Evolutionary conservation across 2,797 vertebrate genomes (phyloP).

Genomic region (Ctenochaetus hawaiiensis): DNA sequence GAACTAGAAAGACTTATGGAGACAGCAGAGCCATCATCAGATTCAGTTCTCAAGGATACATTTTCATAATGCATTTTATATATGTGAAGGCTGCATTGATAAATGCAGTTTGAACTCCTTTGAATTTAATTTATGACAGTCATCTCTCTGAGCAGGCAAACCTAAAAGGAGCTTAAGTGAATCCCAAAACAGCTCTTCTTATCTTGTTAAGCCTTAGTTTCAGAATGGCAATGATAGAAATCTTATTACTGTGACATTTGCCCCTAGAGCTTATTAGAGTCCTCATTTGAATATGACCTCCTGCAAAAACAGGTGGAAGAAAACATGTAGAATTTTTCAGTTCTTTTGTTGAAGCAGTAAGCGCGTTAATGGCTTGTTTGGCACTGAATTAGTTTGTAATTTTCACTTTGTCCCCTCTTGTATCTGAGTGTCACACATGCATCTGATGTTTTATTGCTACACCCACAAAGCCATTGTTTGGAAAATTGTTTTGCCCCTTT

Average conservation of each 20-base stretch:
- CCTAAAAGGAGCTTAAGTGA: conserved; percentile 42
- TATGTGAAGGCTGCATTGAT: conserved; percentile 49
- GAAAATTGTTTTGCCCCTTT: conserved; percentile 18
- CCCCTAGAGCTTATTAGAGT: conserved; percentile 35
- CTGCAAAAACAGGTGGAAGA: conserved; percentile 16
- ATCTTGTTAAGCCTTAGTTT: conserved; percentile 31
- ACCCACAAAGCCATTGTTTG: conserved; percentile 39
- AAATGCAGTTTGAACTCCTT: conserved; percentile 52
- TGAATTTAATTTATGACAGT: conserved; percentile 49
- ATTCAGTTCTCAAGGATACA: conserved; percentile 45
- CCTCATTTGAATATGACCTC: conserved; percentile 6
- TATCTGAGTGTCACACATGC: conserved; percentile 27
- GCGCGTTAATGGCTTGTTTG: conserved; percentile 35
- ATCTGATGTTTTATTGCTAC: conserved; percentile 30
- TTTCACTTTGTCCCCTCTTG: conserved; percentile 16
- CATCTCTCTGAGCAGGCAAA: conserved; percentile 27
- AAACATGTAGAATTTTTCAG: conserved; percentile 9
- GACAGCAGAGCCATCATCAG: conserved; percentile 47
- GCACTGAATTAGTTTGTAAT: conserved; percentile 44
- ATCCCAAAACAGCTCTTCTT: conserved; percentile 38
- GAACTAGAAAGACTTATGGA: conserved; percentile 37
- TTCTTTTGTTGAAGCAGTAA: conserved; percentile 31
- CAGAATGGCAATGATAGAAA: conserved; percentile 23
- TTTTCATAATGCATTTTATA: conserved; percentile 62
- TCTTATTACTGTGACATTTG: conserved; percentile 32